These are phyloP conservation scores for Ennomos quercinarius DNA, from an alignment of 2,888 invertebrate species.

Conservation along the genomic window DNA sequence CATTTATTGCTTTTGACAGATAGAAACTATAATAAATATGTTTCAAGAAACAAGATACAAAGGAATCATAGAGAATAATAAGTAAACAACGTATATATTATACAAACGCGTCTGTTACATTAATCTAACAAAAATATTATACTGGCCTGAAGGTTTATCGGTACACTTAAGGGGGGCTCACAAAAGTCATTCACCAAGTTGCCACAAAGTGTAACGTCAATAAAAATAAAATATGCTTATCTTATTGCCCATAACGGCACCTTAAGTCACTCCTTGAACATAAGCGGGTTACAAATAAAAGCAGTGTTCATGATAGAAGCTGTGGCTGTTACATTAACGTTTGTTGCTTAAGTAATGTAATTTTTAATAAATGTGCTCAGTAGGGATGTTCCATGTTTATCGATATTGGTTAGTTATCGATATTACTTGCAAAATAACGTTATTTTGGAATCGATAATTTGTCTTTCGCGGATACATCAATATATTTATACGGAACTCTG, in stretches of 20 bases:
- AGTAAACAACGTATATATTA: no score
- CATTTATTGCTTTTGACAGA: no score
- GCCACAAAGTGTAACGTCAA: conserved; percentile 56
- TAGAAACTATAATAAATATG: no score
- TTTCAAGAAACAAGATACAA: no score
- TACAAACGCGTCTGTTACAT: conserved; percentile 4
- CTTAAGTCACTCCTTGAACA: conserved; percentile 59
- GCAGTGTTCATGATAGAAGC: conserved; percentile 31
- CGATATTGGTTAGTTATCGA: no score
- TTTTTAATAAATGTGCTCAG: no score
- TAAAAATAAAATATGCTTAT: conserved; percentile 70
- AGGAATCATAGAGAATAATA: no score
- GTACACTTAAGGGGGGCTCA: conserved; percentile 53
- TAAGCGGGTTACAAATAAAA: conserved; percentile 53
- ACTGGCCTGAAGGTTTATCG: conserved; percentile 45
- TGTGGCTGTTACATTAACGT: conserved; percentile 17
- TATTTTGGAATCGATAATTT: no score
- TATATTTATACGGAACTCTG: no score
- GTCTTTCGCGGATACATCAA: no score
- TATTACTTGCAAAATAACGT: no score
- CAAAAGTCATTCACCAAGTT: conserved; percentile 57
- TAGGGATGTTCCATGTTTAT: no score
- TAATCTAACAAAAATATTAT: conserved; percentile 7
- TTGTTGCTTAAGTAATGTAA: conserved; percentile 1
- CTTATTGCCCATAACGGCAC: conserved; percentile 55